These are phyloP conservation scores for Hylaea fasciaria DNA, from an alignment of 2,888 invertebrate species.

Conservation along the genomic window DNA sequence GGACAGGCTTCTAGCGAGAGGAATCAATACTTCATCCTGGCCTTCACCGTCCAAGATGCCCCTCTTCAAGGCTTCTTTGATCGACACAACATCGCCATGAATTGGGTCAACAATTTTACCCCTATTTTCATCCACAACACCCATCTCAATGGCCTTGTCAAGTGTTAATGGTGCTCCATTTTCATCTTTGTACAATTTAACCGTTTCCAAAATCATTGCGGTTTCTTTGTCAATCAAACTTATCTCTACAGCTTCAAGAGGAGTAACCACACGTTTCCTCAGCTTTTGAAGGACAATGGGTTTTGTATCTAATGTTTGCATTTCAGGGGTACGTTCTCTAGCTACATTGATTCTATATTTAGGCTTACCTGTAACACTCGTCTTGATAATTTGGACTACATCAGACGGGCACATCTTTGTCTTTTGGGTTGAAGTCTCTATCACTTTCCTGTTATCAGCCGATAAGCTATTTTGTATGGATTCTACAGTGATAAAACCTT, in stretches of 20 bases:
- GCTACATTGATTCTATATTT: slow-evolving; percentile 88
- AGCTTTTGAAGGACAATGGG: slow-evolving; percentile 91
- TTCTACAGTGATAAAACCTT: slow-evolving; percentile 83
- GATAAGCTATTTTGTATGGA: slow-evolving; percentile 77
- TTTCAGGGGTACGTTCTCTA: slow-evolving; percentile 83
- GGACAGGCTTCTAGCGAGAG: slow-evolving; percentile 91
- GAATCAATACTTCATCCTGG: slow-evolving; percentile 90
- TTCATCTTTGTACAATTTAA: slow-evolving; percentile 83
- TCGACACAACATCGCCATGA: slow-evolving; percentile 90
- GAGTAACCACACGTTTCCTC: slow-evolving; percentile 89
- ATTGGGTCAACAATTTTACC: slow-evolving; percentile 94
- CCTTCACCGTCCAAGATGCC: slow-evolving; percentile 92
- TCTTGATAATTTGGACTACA: slow-evolving; percentile 85
- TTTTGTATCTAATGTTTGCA: slow-evolving; percentile 87
- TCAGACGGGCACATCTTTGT: slow-evolving; percentile 64
- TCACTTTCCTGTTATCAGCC: slow-evolving; percentile 63
- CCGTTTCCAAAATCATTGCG: slow-evolving; percentile 87
- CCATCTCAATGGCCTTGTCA: slow-evolving; percentile 89
- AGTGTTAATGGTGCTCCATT: slow-evolving; percentile 88
- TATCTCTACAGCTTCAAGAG: slow-evolving; percentile 90
- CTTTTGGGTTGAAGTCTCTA: slow-evolving; percentile 53
- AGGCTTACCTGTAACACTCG: slow-evolving; percentile 85
- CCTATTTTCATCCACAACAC: slow-evolving; percentile 88
- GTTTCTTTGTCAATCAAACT: slow-evolving; percentile 92
- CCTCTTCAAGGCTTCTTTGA: slow-evolving; percentile 93